Conservation (phyloP, 2,797 vertebrate genomes). For the Falco columbarius region DNA sequence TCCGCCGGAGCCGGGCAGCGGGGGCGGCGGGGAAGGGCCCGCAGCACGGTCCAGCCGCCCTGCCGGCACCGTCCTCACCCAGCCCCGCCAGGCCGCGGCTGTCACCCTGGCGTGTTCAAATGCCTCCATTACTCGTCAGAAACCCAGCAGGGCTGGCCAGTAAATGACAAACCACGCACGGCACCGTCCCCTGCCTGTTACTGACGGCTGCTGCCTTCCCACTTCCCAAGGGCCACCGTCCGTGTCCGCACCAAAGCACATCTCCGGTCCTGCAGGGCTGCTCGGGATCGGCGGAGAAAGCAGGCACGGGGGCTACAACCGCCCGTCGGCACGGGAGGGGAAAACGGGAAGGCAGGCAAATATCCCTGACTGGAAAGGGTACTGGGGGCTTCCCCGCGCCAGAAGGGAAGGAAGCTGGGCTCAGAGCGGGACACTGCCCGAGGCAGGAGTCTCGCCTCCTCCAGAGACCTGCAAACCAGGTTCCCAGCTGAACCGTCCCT, state of each 20-base stretch:
- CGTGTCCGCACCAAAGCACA: background rate
- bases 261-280: background rate
- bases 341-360: background rate
- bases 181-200: constrained; percentile 30
- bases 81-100: constrained; percentile 52
- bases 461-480: background rate
- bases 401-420: background rate
- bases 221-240: constrained; percentile 25
- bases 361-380: background rate
- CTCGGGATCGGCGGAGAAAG: background rate
- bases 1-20: background rate
- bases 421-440: background rate
- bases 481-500: background rate
- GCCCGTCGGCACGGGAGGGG: background rate
- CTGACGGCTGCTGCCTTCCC: constrained; percentile 35
- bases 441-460: background rate
- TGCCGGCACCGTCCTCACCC: constrained; percentile 25
- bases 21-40: background rate
- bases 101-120: constrained; percentile 27
- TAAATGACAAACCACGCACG: constrained; percentile 26
- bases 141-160: constrained; percentile 36
- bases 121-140: constrained; percentile 58
- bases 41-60: constrained; percentile 11
- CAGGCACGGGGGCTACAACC: background rate
- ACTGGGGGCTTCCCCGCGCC: background rate